Base-by-base conservation (phyloP, 2,888 invertebrate genomes). In the Hypomecis atomaria region DNA sequence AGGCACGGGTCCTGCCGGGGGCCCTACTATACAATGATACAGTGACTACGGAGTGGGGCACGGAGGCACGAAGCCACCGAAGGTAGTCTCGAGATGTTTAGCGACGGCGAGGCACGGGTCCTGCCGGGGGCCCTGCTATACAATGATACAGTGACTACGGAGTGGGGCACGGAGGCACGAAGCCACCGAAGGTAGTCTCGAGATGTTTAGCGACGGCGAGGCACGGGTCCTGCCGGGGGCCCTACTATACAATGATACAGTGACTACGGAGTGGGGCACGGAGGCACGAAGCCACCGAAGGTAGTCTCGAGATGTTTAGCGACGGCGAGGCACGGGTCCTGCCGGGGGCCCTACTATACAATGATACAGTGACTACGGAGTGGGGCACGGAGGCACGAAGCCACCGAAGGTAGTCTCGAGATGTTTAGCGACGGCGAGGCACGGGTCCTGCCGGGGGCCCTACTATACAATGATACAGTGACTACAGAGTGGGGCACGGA, bases 21-120 rank as follows among this genome's bases (percentile, higher is more conserved):
- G 0, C 94, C 95, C 5, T n/a, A n/a, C n/a, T n/a, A n/a, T n/a
- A n/a, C n/a, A n/a, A n/a, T n/a, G n/a, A n/a, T n/a, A n/a, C n/a
- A n/a, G n/a, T n/a, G n/a, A n/a, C n/a, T n/a, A n/a, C n/a, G n/a
- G n/a, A 1, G 43, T 43, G 34, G 11, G 63, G 66, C 90, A 94
- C 0, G 95, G 95, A 0, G 95, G 93, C 5, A 93, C 93, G 93
- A 94, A 97, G 0, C 97, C 97, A 0, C 96, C 96, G 76, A 96
- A 95, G 0, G 90, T 89, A 23, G 88, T 86, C 68, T 96, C 96
- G 23, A 98, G 82, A 73, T 96, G 95, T 57, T 85, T 85, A 0
- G 97, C 98, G 0, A 96, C 95, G 0, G 96, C 96, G 11, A 97
- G 86, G 58, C 96, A 95, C 1, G 97, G 87, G 77, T 98, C 98